Evolutionary conservation across 2,888 invertebrate species (phyloP).

Genomic region (Altica lythri): DNA sequence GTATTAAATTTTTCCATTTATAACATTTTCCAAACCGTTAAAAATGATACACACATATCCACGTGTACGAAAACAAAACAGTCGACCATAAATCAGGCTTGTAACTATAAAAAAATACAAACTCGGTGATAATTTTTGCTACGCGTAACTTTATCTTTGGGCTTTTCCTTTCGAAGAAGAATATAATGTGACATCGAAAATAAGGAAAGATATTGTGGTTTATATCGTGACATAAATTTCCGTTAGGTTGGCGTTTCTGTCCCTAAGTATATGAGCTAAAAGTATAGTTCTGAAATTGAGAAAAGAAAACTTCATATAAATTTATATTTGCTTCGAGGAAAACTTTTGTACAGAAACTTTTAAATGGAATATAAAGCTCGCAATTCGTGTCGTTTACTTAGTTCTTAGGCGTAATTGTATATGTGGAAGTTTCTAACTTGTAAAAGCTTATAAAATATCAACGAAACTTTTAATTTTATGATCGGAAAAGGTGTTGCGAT

Average conservation of each 20-base stretch:
- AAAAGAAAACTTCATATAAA: conserved; percentile 19
- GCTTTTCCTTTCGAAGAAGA: conserved; percentile 16
- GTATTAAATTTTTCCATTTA: too few relatives aligned
- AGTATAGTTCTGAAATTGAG: conserved; percentile 23
- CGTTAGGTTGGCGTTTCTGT: conserved; percentile 29
- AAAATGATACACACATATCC: too few relatives aligned
- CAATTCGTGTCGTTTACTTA: too few relatives aligned
- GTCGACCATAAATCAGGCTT: too few relatives aligned
- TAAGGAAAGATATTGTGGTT: conserved; percentile 28
- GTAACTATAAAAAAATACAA: conserved; percentile 13
- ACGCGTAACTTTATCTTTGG: conserved; percentile 15
- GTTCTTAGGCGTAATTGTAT: too few relatives aligned
- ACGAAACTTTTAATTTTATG: too few relatives aligned
- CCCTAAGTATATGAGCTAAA: conserved; percentile 28
- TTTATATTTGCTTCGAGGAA: conserved; percentile 20
- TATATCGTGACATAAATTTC: conserved; percentile 35
- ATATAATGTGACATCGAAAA: conserved; percentile 30
- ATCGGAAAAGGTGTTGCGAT: too few relatives aligned
- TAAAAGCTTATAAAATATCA: too few relatives aligned
- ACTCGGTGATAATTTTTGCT: conserved; percentile 20
- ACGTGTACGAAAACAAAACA: too few relatives aligned
- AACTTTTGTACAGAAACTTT: conserved; percentile 9
- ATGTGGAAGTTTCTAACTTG: too few relatives aligned
- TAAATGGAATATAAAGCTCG: conserved; percentile 4
- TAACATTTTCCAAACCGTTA: too few relatives aligned